Base-by-base conservation (phyloP, 2,113 vertebrate genomes). In the Spermophilus dauricus region DNA sequence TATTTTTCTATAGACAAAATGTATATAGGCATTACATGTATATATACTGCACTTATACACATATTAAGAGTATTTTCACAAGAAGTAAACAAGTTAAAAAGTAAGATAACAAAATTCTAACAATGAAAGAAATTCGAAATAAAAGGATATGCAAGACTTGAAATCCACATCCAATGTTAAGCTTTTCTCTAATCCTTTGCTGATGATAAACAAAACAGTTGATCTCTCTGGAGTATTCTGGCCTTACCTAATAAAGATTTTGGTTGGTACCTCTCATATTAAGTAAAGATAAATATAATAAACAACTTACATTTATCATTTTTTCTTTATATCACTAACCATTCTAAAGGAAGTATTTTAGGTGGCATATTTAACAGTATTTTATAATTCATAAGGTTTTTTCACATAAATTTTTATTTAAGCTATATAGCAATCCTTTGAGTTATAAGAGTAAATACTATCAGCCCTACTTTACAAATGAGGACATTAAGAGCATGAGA, bases 331-430 rank as follows among this genome's bases (percentile, higher is more conserved):
- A 37, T 2, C 2, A 1, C 12, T 94, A 88, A 32, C 73, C 84
- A 96, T 61, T 58, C 56, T 69, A 89, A 88, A 84, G 16, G 69
- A 94, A 78, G 14, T 82, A 76, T 72, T 86, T 92, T 65, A 73
- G 30, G 6, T 76, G 42, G 6, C 37, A 70, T 65, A 72, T 30
- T 78, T 53, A 86, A 89, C 2, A 61, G 39, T 76, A 76, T 56
- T 69, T 81, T 82, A 75, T 2, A 78, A 85, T 80, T 73, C 37
- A 75, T 42, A 89, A 85, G 37, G 24, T 42, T 77, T 93, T 56
- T 94, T 82, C 32, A 92, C 90, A 90, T 58, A 81, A 89, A 90
- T 94, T 96, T n/a, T 58, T 18, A 85, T 30, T 83, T 94, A 84
- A 91, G 37, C 63, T 58, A 48, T 32, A 86, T 12, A 70, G 42